Conservation (phyloP, 2,113 vertebrate species). For the Stomatorhinus ivindoensis region DNA sequence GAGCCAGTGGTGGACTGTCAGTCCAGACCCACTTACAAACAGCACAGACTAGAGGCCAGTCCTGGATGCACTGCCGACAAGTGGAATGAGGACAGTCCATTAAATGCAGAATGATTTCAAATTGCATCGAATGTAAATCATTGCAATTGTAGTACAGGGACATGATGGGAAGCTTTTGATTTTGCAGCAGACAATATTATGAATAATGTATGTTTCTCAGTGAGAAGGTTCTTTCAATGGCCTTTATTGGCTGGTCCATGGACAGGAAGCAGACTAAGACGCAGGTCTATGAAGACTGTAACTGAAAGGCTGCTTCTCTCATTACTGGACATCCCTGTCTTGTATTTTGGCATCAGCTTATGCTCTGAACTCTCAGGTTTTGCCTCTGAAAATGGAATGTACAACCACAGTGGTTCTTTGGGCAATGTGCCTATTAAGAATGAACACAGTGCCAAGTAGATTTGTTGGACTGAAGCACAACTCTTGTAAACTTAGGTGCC, state of each 20-base stretch:
- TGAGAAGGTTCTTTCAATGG: not conserved
- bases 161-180: not conserved
- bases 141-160: not conserved
- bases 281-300: not conserved
- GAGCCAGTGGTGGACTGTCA: not conserved
- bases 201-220: not conserved
- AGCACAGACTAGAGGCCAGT: not conserved
- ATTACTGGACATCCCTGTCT: not conserved
- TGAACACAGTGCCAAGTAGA: slow-evolving; percentile 6
- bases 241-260: not conserved
- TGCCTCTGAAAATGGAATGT: not conserved
- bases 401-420: not conserved
- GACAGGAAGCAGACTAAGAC: not conserved
- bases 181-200: not conserved
- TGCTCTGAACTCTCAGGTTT: not conserved
- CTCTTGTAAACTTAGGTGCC: not conserved
- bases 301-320: not conserved
- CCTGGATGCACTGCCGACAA: not conserved
- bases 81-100: not conserved
- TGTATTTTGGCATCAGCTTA: not conserved
- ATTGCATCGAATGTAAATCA: not conserved
- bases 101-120: slow-evolving; percentile 5
- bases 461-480: not conserved
- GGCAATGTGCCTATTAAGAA: not conserved
- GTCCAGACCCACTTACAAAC: not conserved